phyloP scores from a whole-genome alignment of 2,113 vertebrate species.

The Vimba vimba region DNA sequence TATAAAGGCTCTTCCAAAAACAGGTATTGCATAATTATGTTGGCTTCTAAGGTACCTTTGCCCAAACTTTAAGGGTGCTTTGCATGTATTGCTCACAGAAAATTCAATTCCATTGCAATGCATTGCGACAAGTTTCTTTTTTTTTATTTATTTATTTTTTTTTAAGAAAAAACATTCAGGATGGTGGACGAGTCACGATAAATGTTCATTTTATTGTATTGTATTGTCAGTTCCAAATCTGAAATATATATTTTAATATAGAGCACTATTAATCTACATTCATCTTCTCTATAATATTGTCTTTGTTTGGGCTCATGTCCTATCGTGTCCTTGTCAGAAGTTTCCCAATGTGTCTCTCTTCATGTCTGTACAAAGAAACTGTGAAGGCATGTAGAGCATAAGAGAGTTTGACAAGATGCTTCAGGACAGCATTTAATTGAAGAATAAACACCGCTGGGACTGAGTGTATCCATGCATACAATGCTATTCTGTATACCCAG shows the following conservation, averaged over 20 bases:
- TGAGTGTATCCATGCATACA: slow-evolving; percentile 27
- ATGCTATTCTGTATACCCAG: background rate
- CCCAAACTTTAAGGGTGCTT: background rate
- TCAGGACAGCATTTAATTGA: slow-evolving; percentile 43
- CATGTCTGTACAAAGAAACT: background rate
- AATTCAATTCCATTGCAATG: background rate
- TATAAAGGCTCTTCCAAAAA: background rate
- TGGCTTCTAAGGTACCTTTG: background rate
- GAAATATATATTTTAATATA: background rate
- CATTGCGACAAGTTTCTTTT: background rate
- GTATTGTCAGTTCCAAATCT: background rate
- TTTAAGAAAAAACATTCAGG: background rate
- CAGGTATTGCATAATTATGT: background rate
- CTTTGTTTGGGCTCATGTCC: background rate
- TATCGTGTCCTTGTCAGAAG: background rate
- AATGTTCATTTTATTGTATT: background rate
- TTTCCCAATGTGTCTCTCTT: background rate
- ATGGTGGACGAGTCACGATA: background rate
- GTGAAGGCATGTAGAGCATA: slow-evolving; percentile 23
- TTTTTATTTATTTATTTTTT: too few relatives aligned
- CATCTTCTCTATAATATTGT: background rate
- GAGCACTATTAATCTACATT: background rate
- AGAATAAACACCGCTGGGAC: slow-evolving; percentile 1
- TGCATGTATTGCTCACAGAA: background rate
- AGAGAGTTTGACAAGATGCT: slow-evolving; percentile 36